Evolutionary conservation across 2,888 invertebrate species (phyloP).

Genomic region (Agrochola lota): DNA sequence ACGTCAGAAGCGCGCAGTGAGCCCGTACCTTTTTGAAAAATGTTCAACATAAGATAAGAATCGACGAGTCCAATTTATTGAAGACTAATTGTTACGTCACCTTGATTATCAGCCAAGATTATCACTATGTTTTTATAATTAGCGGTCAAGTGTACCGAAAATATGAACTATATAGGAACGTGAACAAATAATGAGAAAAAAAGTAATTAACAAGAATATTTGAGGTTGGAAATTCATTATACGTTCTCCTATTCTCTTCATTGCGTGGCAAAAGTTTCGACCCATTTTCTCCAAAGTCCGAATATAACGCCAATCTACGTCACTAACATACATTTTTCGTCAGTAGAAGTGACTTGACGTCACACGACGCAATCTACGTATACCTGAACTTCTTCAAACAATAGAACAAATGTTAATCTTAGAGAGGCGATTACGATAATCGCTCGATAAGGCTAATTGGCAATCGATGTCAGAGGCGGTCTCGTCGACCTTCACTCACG

Average conservation of each 20-base stretch:
- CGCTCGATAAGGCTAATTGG: conserved; percentile 58
- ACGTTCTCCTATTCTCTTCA: neutral
- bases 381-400: conserved; percentile 54
- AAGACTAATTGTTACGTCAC: conserved; percentile 17
- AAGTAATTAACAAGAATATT: neutral
- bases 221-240: neutral
- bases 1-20: neutral
- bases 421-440: conserved; percentile 58
- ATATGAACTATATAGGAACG: neutral
- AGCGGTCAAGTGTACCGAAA: neutral
- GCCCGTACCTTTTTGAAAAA: conserved; percentile 4
- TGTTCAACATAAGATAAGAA: conserved; percentile 22
- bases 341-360: conserved; percentile 49
- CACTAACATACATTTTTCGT: conserved; percentile 6
- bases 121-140: conserved; percentile 24
- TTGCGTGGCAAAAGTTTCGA: neutral
- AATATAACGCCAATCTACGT: conserved; percentile 8
- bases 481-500: conserved; percentile 62
- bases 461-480: conserved; percentile 55
- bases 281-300: neutral
- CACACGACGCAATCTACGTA: conserved; percentile 46
- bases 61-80: conserved; percentile 11
- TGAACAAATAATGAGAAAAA: neutral
- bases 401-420: conserved; percentile 54
- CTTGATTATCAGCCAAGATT: conserved; percentile 42